phyloP scores from a whole-genome alignment of 2,113 vertebrate species.

The Menura novaehollandiae region DNA sequence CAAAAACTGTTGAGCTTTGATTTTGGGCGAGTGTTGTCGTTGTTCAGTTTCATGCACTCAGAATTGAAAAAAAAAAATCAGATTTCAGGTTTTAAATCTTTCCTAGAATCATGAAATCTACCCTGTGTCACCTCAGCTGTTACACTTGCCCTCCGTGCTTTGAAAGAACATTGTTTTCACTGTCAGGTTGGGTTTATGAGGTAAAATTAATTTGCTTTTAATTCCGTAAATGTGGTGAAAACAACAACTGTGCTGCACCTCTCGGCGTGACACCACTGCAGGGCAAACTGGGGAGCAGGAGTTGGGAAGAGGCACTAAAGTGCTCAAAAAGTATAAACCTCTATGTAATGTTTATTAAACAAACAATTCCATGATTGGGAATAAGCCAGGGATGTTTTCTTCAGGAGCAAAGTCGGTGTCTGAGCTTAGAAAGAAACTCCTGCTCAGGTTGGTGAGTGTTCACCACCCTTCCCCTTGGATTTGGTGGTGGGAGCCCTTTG shows the following conservation, averaged over 20 bases:
- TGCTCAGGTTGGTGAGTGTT: background rate
- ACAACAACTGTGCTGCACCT: accelerated
- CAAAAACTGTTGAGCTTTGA: background rate
- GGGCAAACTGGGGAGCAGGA: background rate
- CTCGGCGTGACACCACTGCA: accelerated
- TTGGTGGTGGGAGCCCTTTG: background rate
- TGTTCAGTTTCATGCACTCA: background rate
- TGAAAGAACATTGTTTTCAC: too few relatives aligned
- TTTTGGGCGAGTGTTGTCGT: background rate
- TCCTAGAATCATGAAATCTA: background rate
- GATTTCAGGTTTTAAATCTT: background rate
- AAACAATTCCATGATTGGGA: accelerated
- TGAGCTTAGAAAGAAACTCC: background rate
- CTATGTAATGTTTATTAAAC: background rate
- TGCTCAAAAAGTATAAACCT: background rate
- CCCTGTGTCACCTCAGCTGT: background rate
- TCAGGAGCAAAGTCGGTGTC: background rate
- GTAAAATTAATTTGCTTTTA: background rate
- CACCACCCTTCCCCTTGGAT: too few relatives aligned
- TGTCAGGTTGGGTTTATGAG: background rate
- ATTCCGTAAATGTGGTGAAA: background rate
- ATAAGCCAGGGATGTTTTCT: accelerated
- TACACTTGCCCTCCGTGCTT: background rate
- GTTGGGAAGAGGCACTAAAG: background rate
- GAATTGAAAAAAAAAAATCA: accelerated